phyloP scores from a whole-genome alignment of 2,888 invertebrate species.

The Chymomyza caudatula region DNA sequence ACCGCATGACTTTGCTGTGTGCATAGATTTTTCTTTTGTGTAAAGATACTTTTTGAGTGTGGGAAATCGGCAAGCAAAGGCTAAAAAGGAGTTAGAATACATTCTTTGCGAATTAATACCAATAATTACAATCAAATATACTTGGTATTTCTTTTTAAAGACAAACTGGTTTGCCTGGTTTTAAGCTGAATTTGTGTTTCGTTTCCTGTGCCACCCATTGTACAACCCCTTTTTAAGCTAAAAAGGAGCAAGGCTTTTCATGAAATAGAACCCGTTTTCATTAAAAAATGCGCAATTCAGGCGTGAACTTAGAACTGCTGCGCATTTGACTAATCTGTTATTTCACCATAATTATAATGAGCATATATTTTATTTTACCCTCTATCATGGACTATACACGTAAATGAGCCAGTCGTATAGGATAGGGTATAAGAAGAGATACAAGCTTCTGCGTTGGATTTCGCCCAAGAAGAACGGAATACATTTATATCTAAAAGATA shows the following conservation, averaged over 20 bases:
- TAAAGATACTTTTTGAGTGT: constrained; percentile 39
- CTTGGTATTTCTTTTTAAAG: not conserved
- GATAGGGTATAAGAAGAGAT: no score
- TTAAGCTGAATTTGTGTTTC: not conserved
- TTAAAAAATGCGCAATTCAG: not conserved
- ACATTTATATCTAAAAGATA: no score
- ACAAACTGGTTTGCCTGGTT: not conserved
- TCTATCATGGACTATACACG: no score
- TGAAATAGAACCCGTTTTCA: not conserved
- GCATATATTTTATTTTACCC: no score
- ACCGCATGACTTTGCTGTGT: constrained; percentile 63
- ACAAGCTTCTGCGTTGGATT: no score
- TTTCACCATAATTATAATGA: no score
- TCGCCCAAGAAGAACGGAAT: no score
- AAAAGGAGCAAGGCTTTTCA: not conserved
- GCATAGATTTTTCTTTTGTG: constrained; percentile 53
- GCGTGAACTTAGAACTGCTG: not conserved
- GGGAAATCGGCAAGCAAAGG: constrained; percentile 47
- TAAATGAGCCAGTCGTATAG: no score
- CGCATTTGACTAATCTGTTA: no score
- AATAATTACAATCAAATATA: constrained; percentile 47
- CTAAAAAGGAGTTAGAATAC: constrained; percentile 7
- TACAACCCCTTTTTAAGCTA: not conserved
- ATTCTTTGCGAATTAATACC: constrained; percentile 47
- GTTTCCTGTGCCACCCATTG: not conserved